Evolutionary conservation across 1,140 invertebrate species (phyloP), one percentile per base, ranked within the genome.

Genomic region (Sipha flava): DNA sequence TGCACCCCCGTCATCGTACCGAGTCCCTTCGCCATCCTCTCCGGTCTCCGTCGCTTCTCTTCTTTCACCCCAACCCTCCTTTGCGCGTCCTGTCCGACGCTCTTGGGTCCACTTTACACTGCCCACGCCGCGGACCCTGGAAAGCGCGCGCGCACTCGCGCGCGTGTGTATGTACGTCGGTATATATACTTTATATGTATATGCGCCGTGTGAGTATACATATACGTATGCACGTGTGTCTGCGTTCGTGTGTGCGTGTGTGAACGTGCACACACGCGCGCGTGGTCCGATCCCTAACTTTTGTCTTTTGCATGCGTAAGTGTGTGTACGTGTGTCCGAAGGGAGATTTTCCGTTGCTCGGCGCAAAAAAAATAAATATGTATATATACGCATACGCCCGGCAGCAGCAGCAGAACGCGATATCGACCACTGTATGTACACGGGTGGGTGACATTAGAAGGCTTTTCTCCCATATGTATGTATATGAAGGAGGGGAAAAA

Each of bases 281-380:
- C 52, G 12, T n/a, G 26, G 70, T 75, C 47, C 72, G 52, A 77
- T 77, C 72, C 72, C 72, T 77, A 77, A 77, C 72, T 77, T 77
- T 77, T 77, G 72, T 77, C 72, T 77, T 77, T 77, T 77, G 52
- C 72, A 77, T 77, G 72, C 72, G 72, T 43, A 77, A 77, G 72
- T 43, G 34, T 59, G 72, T 43, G 49, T 21, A 47, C 23, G 70
- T 34, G 23, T 59, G 72, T 77, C 72, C 72, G 72, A 59, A 77
- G 72, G 72, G 72, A 77, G 72, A 77, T 77, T 77, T 77, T 37
- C 34, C 73, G 73, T 77, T 26, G 73, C 52, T 37, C 31, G 52
- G 73, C 29, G 73, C 21, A 77, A 59, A 77, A 43, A 77, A 70
- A 70, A 47, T 29, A 37, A 59, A 43, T 18, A 37, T 29, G 31